Base-by-base conservation (phyloP, 2,888 invertebrate genomes). In the Drosophila maculinotata region DNA sequence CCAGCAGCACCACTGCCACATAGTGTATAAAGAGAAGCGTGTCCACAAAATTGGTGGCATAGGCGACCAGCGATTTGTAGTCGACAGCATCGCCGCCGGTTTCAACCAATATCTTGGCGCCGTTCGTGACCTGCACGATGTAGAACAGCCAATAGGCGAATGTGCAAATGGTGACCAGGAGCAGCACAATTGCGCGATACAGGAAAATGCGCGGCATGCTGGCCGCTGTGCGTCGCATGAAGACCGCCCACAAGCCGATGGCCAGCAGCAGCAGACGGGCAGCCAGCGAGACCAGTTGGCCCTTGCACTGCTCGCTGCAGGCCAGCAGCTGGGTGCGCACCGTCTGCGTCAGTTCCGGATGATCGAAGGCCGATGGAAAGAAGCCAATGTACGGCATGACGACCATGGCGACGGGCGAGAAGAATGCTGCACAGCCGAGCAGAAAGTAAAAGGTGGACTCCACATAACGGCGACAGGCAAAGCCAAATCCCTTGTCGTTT, bases 111-210 rank as follows among this genome's bases (percentile, higher is more conserved):
- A 96, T 96, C 91, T 95, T 94, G 0, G 96, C 95, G 14, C 95
- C 95, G 91, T 96, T 96, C 0, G 95, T 95, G 57, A 90, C 90
- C 92, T 99, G 97, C 48, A 99, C 98, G 84, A 97, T 95, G 91
- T 99, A 99, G 92, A 99, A 99, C 14, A 99, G 93, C 99, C 99
- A 99, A 92, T 98, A 99, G 3, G 98, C 96, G 92, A 99, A 98
- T 69, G 97, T 96, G 91, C 98, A 96, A 10, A 99, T 95, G 35
- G 98, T 94, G 31, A 98, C 94, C 53, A 99, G 94, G 4, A 97
- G 94, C 62, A 98, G 92, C n/a, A 98, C 95, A 78, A 97, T 95
- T 0, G 98, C 96, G 81, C 98, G 94, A 89, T 97, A 97, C 44
- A 98, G 93, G 91, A 96, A 97, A 90, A 99, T 96, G 67, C 99